Base-by-base conservation (phyloP, 2,113 vertebrate genomes). In the Verasper variegatus region DNA sequence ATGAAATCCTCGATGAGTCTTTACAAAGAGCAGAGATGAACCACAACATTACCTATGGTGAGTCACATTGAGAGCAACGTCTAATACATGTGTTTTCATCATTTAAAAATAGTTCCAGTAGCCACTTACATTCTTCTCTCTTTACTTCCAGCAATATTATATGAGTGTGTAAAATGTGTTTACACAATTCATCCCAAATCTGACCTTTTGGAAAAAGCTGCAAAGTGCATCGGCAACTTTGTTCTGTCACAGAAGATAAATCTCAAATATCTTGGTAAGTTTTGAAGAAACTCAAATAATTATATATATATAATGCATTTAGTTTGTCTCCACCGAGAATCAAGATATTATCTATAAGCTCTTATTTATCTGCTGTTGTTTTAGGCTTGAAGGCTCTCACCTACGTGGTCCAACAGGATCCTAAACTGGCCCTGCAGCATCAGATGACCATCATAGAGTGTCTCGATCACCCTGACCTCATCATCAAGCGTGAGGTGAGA, bases 371-470 rank as follows among this genome's bases (percentile, higher is more conserved):
- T 63, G 1, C 1, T 76, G 26, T 71, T 35, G 15, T 65, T 84
- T 14, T 24, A 91, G 98, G 98, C 65, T 92, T 99, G 84, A 99
- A 98, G 90, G 97, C 97, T 68, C 95, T 99, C 73, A 98, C 97
- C 2, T 98, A 96, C 23, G 97, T 99, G 68, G 92, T 99, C 70
- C 97, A 97, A 87, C 97, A 98, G 87, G 97, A 99, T 91, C 95
- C 97, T 14, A 96, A 94, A 83, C 93, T 99, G 76, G 97, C 97
- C 56, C 94, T 99, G 76, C 97, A 99, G 78, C 97, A 99, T 89
- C 98, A 99, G 88, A 97, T 98, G 95, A 99, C 98, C 85, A 98
- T 99, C 88, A 99, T 99, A 74, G 97, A 99, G 86, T 99, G 97
- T 91, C 94, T 99, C 24, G 97, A 99, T 83, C 97, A 99, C 78